Base-by-base conservation (phyloP, 2,888 invertebrate species). In the Zelleria hepariella region DNA sequence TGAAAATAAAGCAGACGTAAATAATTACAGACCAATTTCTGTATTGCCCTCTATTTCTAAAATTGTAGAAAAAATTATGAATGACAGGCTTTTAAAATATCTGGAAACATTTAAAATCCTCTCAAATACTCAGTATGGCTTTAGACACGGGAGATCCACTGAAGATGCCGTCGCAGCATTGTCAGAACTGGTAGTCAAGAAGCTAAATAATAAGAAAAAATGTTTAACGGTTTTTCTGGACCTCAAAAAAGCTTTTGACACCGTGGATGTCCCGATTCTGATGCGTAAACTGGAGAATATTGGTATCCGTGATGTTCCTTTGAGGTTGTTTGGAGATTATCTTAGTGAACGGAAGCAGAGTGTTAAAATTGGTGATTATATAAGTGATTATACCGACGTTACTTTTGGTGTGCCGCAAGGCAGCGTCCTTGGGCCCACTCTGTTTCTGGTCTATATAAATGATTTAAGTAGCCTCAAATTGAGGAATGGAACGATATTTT, bases 381-480 rank as follows among this genome's bases (percentile, higher is more conserved):
- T 20, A 2, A 58, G 58, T 49, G 7, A 6, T 18, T 5, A 25
- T 8, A 5, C 20, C 5, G 7, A 1, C 5, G 49, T 58, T 10
- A 42, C 42, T 10, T 42, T n/a, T 10, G 42, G 42, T 42, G 47
- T 57, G 2, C 57, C 57, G 2, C 57, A 58, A n/a, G 48, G 57
- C 4, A 58, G 58, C 20, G 23, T 58, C 1, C 7, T 32, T 8
- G 32, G 32, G 10, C 32, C 5, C 8, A 32, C 32, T 8, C 32
- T 32, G 8, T 2, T 58, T 20, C 25, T 58, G 5, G 49, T 49
- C 2, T 58, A 58, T 58, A 58, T 58, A 15, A 58, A 58, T 5
- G 18, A 58, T 1, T 18, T 58, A 5, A 18, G 48, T 24, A n/a
- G 15, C 47, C 2, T 57, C 2, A 42, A 47, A 18, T 6, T 57